Conservation (phyloP, 2,797 vertebrate genomes). For the Knipowitschia caucasica region DNA sequence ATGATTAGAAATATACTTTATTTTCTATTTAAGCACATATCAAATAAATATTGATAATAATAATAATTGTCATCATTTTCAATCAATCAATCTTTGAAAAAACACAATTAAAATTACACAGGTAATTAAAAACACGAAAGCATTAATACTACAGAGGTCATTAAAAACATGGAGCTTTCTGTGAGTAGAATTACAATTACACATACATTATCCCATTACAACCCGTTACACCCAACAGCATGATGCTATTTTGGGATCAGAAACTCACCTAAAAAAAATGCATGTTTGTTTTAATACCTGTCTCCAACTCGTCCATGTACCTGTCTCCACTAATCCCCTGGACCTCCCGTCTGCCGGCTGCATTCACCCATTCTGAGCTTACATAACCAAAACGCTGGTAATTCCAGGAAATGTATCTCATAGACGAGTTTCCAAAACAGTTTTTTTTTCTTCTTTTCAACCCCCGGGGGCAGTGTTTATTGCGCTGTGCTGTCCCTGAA, state of each 20-base stretch:
- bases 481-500: slow-evolving; percentile 46
- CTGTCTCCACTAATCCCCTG: slow-evolving; percentile 39
- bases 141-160: too few species aligned
- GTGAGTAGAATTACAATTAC: too few species aligned
- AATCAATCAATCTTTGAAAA: too few species aligned
- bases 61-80: too few species aligned
- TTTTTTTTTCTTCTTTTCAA: slow-evolving; percentile 41
- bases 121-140: too few species aligned
- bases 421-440: slow-evolving; percentile 50
- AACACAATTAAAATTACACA: too few species aligned
- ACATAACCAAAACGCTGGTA: slow-evolving; percentile 55
- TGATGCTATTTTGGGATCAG: slow-evolving; percentile 36
- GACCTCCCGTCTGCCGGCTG: slow-evolving; percentile 32
- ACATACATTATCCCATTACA: too few species aligned
- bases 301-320: slow-evolving; percentile 46
- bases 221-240: slow-evolving; percentile 44
- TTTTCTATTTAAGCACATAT: too few species aligned
- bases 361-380: slow-evolving; percentile 43
- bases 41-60: too few species aligned
- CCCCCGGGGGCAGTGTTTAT: slow-evolving; percentile 37
- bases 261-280: slow-evolving; percentile 42
- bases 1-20: too few species aligned
- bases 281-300: slow-evolving; percentile 56
- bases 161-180: too few species aligned
- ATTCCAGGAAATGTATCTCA: slow-evolving; percentile 52